A percentile compares a stretch with the other conserved stretches of the same genome.
Evolutionary conservation across 2,113 vertebrate species (phyloP).

Genomic region (Passer domesticus): DNA sequence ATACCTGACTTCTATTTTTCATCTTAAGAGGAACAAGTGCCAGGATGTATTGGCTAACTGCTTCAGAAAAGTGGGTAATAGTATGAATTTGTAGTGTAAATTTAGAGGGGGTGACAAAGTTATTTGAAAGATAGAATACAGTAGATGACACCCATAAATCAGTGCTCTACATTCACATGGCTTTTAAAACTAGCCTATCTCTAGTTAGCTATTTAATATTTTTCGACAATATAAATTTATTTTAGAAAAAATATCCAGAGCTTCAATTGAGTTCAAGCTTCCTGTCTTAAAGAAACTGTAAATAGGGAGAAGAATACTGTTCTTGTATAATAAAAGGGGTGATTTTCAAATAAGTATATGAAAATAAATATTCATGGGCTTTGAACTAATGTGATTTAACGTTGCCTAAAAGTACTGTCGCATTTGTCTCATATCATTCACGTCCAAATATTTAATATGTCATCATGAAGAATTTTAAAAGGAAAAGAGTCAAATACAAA

Average conservation of each 20-base stretch:
- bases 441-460: background rate
- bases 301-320: background rate
- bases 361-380: background rate
- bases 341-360: background rate
- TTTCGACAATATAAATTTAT: background rate
- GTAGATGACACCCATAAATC: background rate
- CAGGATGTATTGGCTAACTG: background rate
- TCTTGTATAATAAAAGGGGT: background rate
- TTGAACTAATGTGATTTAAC: background rate
- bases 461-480: background rate
- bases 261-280: background rate
- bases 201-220: background rate
- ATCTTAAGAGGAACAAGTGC: background rate
- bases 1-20: constrained; percentile 27
- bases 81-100: constrained; percentile 18
- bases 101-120: background rate
- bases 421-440: background rate
- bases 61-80: constrained; percentile 30
- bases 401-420: background rate
- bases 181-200: background rate
- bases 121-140: background rate
- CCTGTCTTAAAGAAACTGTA: background rate
- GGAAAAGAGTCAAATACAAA: background rate
- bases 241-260: background rate
- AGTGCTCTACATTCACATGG: background rate